These are phyloP conservation scores for Eumerus sabulonum DNA, from an alignment of 2,888 invertebrate species.

Conservation along the genomic window DNA sequence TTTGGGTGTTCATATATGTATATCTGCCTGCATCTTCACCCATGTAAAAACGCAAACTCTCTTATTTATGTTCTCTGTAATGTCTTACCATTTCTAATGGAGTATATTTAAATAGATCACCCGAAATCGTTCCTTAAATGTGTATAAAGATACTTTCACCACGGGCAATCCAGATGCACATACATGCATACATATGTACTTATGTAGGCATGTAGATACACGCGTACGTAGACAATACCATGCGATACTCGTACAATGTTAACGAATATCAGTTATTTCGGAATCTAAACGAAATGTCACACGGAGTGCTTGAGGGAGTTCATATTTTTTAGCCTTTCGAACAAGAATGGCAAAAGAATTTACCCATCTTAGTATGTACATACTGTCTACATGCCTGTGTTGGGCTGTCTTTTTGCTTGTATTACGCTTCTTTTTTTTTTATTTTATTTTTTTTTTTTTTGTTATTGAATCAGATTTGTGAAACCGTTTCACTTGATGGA, in stretches of 20 bases:
- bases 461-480: too few species aligned
- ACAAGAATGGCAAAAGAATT: conserved; percentile 21
- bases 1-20: conserved; percentile 33
- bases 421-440: too few species aligned
- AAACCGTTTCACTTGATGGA: too few species aligned
- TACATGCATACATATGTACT: too few species aligned
- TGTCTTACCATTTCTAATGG: conserved; percentile 56
- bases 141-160: conserved; percentile 52
- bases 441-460: too few species aligned
- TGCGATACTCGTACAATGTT: conserved; percentile 14
- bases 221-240: conserved; percentile 46
- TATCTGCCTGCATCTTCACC: conserved; percentile 37
- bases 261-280: conserved; percentile 57
- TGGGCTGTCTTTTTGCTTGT: conserved; percentile 9
- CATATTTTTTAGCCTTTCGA: conserved; percentile 38
- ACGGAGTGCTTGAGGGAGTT: conserved; percentile 52
- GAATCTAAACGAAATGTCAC: conserved; percentile 44
- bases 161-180: too few species aligned
- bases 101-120: conserved; percentile 61
- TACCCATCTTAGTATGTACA: background rate
- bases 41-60: conserved; percentile 52
- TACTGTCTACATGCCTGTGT: background rate
- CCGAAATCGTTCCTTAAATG: conserved; percentile 54
- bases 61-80: conserved; percentile 57
- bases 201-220: too few species aligned